A percentile compares a stretch with the other conserved stretches of the same genome.
Evolutionary conservation across 2,797 vertebrate species (phyloP).

Genomic region (Lindbergichthys nudifrons): DNA sequence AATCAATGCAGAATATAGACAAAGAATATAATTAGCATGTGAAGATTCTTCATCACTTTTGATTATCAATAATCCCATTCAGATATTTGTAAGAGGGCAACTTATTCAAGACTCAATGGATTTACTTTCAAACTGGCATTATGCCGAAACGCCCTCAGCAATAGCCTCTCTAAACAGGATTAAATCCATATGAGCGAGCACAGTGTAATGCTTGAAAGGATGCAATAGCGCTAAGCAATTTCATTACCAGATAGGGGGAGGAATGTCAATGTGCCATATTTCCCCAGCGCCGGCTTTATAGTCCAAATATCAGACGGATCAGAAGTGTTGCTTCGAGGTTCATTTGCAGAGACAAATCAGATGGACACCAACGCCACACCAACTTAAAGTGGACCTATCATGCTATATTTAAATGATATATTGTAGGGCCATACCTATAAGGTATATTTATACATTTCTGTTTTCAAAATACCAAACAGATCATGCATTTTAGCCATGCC

Average conservation of each 20-base stretch:
- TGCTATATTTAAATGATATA: no score
- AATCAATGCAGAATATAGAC: neutral
- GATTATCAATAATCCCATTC: conserved; percentile 57
- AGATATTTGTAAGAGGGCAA: conserved; percentile 55
- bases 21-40: conserved; percentile 13
- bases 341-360: conserved; percentile 54
- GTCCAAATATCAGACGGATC: conserved; percentile 68
- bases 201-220: conserved; percentile 79
- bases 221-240: conserved; percentile 77
- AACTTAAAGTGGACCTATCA: no score
- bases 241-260: conserved; percentile 77
- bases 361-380: conserved; percentile 46
- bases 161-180: conserved; percentile 75
- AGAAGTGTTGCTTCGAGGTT: conserved; percentile 63
- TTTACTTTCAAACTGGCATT: conserved; percentile 72
- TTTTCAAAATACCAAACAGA: no score
- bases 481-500: no score
- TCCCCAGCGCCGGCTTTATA: conserved; percentile 55
- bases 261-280: conserved; percentile 75
- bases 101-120: conserved; percentile 69
- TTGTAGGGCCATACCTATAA: no score
- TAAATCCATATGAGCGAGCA: conserved; percentile 76
- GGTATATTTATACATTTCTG: no score
- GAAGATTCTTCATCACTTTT: conserved; percentile 27
- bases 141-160: conserved; percentile 72